Conservation (phyloP, 2,888 invertebrate species). For the Eulithis testata region DNA sequence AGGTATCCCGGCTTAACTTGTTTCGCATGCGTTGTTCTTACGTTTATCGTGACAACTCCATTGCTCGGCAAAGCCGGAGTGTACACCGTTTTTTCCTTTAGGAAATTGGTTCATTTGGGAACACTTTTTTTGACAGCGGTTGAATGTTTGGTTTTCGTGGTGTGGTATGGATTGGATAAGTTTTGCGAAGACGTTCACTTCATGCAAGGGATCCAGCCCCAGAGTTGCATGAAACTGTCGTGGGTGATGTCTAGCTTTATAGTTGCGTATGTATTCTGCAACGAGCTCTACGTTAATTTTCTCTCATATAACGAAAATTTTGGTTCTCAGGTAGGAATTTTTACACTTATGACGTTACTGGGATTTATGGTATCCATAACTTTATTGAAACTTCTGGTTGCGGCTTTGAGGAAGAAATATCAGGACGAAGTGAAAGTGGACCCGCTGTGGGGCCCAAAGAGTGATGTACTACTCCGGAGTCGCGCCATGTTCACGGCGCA, state of each 20-base stretch:
- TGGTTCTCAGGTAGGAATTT: constrained; percentile 43
- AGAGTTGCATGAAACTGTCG: constrained; percentile 56
- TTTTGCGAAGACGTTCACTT: constrained; percentile 79
- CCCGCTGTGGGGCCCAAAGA: constrained; percentile 68
- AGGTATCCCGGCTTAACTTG: constrained; percentile 59
- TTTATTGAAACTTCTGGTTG: constrained; percentile 47
- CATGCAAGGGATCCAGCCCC: constrained; percentile 73
- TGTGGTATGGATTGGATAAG: constrained; percentile 68
- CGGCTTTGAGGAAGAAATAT: constrained; percentile 48
- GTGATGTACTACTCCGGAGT: constrained; percentile 66
- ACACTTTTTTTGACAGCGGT: constrained; percentile 52
- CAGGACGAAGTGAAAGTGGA: constrained; percentile 51
- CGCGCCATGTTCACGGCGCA: constrained; percentile 78
- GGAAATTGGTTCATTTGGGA: constrained; percentile 46
- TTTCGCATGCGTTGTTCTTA: constrained; percentile 42
- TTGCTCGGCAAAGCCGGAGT: constrained; percentile 56
- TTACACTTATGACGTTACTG: constrained; percentile 36
- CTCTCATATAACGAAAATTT: not conserved
- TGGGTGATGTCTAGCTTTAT: constrained; percentile 57
- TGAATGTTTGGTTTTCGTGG: constrained; percentile 64
- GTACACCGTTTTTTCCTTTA: constrained; percentile 47
- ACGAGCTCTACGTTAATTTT: constrained; percentile 43
- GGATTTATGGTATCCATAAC: constrained; percentile 36
- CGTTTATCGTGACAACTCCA: constrained; percentile 63
- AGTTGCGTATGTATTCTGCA: constrained; percentile 52